Percentiles rank a stretch among this genome's conserved stretches.
Conservation (phyloP, 2,113 vertebrate species). For the Symphodus melops region DNA sequence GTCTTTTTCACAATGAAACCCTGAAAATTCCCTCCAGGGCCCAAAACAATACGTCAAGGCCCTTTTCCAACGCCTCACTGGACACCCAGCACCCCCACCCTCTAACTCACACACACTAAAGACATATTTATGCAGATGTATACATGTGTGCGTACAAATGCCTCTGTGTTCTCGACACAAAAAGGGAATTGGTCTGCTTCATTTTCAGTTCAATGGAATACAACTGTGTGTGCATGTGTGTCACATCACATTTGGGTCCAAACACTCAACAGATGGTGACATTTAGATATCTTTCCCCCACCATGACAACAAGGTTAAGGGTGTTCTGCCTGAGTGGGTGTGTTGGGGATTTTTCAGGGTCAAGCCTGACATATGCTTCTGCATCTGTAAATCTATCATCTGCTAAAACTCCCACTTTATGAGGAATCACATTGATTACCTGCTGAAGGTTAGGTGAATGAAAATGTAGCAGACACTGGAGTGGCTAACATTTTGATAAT, state of each 20-base stretch:
- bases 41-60: slow-evolving; percentile 39
- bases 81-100: not conserved
- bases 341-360: slow-evolving; percentile 38
- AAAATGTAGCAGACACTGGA: no score
- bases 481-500: no score
- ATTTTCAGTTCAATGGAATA: slow-evolving; percentile 15
- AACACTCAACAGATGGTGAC: slow-evolving; percentile 72
- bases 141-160: not conserved
- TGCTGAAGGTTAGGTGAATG: no score
- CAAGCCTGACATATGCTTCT: slow-evolving; percentile 47
- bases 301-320: slow-evolving; percentile 56
- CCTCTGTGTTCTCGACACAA: slow-evolving; percentile 16
- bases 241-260: slow-evolving; percentile 43
- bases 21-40: slow-evolving; percentile 42
- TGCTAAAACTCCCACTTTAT: not conserved
- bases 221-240: slow-evolving; percentile 29
- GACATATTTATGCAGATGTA: slow-evolving; percentile 39
- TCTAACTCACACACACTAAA: not conserved
- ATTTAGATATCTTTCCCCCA: slow-evolving; percentile 46
- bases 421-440: not conserved
- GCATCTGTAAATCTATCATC: slow-evolving; percentile 29
- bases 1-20: slow-evolving; percentile 43
- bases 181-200: slow-evolving; percentile 2
- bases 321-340: slow-evolving; percentile 48
- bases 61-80: slow-evolving; percentile 42